Percentiles rank a stretch among this genome's conserved stretches.
phyloP scores from a whole-genome alignment of 1,140 invertebrate species.

The Xylocopa sonorina region DNA sequence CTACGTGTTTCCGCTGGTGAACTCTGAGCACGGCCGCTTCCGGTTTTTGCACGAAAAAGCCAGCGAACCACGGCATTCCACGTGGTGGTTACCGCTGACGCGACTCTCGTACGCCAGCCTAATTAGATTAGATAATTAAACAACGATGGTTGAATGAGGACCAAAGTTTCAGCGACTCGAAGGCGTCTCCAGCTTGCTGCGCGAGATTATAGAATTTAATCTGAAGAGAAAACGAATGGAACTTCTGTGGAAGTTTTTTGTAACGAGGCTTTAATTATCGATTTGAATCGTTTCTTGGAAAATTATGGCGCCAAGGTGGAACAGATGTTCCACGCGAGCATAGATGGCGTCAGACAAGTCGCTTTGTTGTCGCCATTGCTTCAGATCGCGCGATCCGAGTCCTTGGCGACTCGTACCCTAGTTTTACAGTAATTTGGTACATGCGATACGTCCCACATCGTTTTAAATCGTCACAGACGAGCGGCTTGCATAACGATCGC shows the following conservation, averaged over 20 bases:
- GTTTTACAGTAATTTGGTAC: constrained; percentile 45
- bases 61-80: constrained; percentile 50
- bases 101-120: constrained; percentile 47
- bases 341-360: background rate
- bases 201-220: too few relatives aligned
- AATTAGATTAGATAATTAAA: constrained; percentile 66
- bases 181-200: too few relatives aligned
- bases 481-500: constrained; percentile 22
- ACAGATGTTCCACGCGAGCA: background rate
- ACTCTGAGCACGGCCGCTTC: constrained; percentile 42
- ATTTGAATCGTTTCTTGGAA: too few relatives aligned
- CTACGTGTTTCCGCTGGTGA: constrained; percentile 50
- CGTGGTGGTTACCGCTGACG: background rate
- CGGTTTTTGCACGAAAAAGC: constrained; percentile 50
- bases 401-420: constrained; percentile 42
- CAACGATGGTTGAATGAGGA: constrained; percentile 27
- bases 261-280: too few relatives aligned
- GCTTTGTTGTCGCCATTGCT: background rate
- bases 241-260: too few relatives aligned
- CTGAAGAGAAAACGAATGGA: too few relatives aligned
- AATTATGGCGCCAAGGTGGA: background rate
- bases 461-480: constrained; percentile 21
- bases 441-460: constrained; percentile 44
- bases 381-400: background rate
- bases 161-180: too few relatives aligned